Evolutionary conservation across 2,888 invertebrate genomes (phyloP).

Genomic region (Oligia strigilis): DNA sequence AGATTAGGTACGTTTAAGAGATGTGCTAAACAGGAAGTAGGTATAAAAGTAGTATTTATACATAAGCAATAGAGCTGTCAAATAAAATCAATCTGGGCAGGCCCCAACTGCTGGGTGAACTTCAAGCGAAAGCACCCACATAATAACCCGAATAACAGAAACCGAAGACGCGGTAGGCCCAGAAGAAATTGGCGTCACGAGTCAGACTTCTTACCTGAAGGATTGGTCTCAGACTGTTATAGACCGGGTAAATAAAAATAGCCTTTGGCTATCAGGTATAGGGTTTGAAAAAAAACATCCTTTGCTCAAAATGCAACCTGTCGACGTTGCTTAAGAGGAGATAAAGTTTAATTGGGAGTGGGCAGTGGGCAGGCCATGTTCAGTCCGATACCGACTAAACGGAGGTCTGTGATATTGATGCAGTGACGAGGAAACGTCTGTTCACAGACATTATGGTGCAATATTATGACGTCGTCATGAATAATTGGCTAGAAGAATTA

Average conservation of each 20-base stretch:
- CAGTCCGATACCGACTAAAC: too few species aligned
- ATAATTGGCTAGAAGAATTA: neutral
- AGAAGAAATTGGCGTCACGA: too few species aligned
- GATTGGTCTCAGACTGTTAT: neutral
- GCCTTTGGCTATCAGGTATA: neutral
- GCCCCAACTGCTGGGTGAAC: neutral
- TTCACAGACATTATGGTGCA: neutral
- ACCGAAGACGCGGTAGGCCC: fast-evolving
- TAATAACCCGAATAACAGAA: neutral
- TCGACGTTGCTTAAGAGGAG: too few species aligned
- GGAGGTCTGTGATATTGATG: neutral
- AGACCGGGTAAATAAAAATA: neutral
- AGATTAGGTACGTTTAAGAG: slow-evolving; percentile 48
- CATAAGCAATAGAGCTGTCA: neutral
- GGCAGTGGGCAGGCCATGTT: too few species aligned
- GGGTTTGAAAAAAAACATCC: neutral
- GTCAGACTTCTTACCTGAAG: neutral
- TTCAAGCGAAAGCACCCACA: neutral
- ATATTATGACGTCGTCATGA: too few species aligned
- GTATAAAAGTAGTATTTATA: slow-evolving; percentile 22
- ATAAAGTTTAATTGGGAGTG: neutral
- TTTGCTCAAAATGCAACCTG: neutral
- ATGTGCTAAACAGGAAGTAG: slow-evolving; percentile 17
- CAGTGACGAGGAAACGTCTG: neutral
- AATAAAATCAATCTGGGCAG: neutral